These are phyloP conservation scores for Heliconius ethilla DNA, from an alignment of 2,888 invertebrate genomes.

Conservation along the genomic window DNA sequence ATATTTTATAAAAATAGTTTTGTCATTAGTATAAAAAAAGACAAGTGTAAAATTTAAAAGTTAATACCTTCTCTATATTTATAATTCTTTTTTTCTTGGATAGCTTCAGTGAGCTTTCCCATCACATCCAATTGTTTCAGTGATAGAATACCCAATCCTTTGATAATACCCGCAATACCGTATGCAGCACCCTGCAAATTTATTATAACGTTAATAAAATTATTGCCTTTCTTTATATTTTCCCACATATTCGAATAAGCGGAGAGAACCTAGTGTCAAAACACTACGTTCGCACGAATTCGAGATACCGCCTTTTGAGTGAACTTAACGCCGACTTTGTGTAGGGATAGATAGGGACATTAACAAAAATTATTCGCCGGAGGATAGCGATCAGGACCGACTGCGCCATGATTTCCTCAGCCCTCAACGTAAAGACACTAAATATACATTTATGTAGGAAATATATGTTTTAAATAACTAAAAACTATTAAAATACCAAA, in stretches of 20 bases:
- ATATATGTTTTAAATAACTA: not conserved
- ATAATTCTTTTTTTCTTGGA: slow-evolving; percentile 98
- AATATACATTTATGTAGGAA: not conserved
- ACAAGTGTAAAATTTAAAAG: too few species aligned
- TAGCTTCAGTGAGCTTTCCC: slow-evolving; percentile 94
- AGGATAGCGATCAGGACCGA: too few species aligned
- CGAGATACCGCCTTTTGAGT: not conserved
- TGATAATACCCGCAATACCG: slow-evolving; percentile 97
- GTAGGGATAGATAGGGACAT: not conserved
- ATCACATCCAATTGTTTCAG: slow-evolving; percentile 98
- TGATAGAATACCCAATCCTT: slow-evolving; percentile 97
- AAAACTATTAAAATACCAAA: too few species aligned
- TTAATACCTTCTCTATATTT: slow-evolving; percentile 91
- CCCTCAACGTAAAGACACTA: not conserved
- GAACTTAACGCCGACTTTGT: not conserved
- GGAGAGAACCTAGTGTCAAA: not conserved
- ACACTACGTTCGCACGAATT: not conserved
- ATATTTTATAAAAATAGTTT: too few species aligned
- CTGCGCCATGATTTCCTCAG: too few species aligned
- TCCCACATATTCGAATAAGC: not conserved
- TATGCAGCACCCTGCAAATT: slow-evolving; percentile 93
- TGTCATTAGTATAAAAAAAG: too few species aligned
- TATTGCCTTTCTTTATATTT: not conserved
- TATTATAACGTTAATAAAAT: slow-evolving; percentile 6
- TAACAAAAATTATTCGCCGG: not conserved